These are phyloP conservation scores for Taxidea taxus DNA, from an alignment of 2,113 vertebrate species.

Conservation along the genomic window DNA sequence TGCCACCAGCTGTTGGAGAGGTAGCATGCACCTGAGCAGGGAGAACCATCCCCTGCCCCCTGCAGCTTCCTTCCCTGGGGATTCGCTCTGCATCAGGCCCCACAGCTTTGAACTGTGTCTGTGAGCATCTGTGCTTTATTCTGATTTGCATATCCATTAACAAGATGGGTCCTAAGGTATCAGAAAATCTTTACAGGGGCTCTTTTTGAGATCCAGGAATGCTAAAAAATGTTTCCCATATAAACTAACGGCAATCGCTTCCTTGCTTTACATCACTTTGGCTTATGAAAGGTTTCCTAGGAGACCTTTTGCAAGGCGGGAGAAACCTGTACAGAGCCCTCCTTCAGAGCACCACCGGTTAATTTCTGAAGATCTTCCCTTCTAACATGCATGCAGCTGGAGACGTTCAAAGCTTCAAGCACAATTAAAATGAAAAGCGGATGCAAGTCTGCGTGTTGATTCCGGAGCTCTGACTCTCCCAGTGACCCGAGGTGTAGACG, in stretches of 20 bases:
- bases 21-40: neutral
- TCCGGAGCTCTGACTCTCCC: neutral
- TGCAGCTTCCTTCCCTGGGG: neutral
- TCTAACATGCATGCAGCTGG: no score
- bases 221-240: neutral
- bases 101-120: neutral
- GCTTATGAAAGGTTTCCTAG: neutral
- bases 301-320: neutral
- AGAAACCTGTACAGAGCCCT: neutral
- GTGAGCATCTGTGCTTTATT: neutral
- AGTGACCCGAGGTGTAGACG: neutral
- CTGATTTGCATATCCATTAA: neutral
- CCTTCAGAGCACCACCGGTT: neutral
- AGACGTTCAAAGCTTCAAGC: neutral
- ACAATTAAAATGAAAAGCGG: neutral
- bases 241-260: neutral
- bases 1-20: neutral
- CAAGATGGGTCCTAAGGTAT: neutral
- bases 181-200: neutral
- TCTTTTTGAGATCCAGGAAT: neutral
- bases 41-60: neutral
- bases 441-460: rapidly evolving
- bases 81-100: neutral
- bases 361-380: neutral
- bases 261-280: neutral